Conservation (phyloP, 64 coral and sea anemone genomes). For the Porites australiensis region DNA sequence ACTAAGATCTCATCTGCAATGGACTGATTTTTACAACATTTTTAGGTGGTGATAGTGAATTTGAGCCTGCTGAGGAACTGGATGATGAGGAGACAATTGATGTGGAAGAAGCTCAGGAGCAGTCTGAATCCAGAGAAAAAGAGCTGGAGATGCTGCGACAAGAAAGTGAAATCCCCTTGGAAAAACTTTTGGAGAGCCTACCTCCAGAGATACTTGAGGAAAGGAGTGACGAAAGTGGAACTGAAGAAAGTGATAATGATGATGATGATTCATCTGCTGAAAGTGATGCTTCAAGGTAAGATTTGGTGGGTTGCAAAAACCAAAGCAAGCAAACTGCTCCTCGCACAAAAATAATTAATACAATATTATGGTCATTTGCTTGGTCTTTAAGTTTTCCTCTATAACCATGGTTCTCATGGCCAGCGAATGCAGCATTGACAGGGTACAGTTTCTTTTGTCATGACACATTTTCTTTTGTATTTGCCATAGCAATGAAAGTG, state of each 20-base stretch:
- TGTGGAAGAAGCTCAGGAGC: conserved; percentile 71
- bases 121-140: conserved; percentile 43
- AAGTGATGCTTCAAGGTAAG: conserved; percentile 46
- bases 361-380: neutral
- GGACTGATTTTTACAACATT: no score
- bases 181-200: conserved; percentile 69
- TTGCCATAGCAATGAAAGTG: conserved; percentile 88
- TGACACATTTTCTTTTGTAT: neutral
- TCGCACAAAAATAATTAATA: neutral
- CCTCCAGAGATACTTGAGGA: conserved; percentile 78
- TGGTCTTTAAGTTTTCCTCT: neutral
- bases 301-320: neutral
- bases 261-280: conserved; percentile 39
- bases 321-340: neutral
- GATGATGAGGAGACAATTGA: conserved; percentile 98
- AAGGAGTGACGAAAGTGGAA: conserved; percentile 36
- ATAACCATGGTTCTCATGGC: no score
- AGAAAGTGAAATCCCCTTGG: conserved; percentile 80
- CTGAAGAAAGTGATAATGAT: conserved; percentile 50
- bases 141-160: conserved; percentile 61
- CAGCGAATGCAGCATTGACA: no score
- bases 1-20: no score
- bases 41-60: conserved; percentile 83
- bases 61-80: conserved; percentile 83
- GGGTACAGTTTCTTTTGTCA: no score